Base-by-base conservation (phyloP, 2,888 invertebrate genomes). In the Venusia cambrica region DNA sequence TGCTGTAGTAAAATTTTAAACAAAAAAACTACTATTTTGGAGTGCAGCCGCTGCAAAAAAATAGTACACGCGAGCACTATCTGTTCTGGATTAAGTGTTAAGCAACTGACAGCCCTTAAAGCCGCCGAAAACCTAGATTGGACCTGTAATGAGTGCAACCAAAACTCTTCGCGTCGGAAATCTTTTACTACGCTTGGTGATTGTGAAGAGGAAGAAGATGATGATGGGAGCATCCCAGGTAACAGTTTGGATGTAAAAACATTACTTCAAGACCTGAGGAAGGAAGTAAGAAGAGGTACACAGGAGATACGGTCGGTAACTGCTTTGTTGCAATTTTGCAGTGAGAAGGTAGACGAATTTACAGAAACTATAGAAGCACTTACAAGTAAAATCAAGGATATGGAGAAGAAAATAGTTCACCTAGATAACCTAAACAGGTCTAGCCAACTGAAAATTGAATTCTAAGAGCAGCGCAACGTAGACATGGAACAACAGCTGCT, bases 1-100 rank as follows among this genome's bases (percentile, higher is more conserved):
- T n/a, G n/a, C n/a, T 38, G 25, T 4, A 30, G 8, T 19, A 25
- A 19, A 13, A 13, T 21, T n/a, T 2, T 21, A 1, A 21, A 21
- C 7, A 21, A 21, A 5, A 21, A 21, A 21, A n/a, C 11, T n/a
- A 3, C 21, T n/a, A 11, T 21, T 21, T 11, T 21, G 21, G 21
- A 21, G 5, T 21, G 21, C n/a, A n/a, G 3, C 11, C 21, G 21
- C 5, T 21, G 21, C n/a, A 10, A 21, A 21, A 21, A 21, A 11
- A 11, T 21, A 5, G 21, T 21, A 2, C 21, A 21, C n/a, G 11
- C 19, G 4, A 19, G 8, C 8, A 27, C 18, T 7, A 5, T 4
- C 3, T 19, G 19, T 6, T 19, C 9, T 19, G 19, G 8, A 9
- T 5, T 19, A 8, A 19, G 8, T 19, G 8, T 3, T 5, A 19